These are phyloP conservation scores for Muntiacus reevesi DNA, from an alignment of 2,113 vertebrate genomes.

Conservation along the genomic window DNA sequence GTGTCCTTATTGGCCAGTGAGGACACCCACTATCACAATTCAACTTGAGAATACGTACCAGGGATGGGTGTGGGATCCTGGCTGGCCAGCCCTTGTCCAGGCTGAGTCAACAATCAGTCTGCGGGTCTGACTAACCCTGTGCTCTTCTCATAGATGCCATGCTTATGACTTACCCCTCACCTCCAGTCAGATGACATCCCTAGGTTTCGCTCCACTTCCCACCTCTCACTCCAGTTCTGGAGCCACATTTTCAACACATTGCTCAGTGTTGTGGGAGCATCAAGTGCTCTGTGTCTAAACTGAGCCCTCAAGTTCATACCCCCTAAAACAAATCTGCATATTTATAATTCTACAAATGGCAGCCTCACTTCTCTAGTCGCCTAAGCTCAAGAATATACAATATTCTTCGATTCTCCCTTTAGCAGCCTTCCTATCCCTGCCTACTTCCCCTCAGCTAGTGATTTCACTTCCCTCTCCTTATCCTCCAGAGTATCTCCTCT, in stretches of 20 bases:
- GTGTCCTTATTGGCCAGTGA: slow-evolving; percentile 35
- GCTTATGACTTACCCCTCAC: background rate
- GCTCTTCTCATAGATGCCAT: background rate
- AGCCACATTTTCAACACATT: background rate
- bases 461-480: background rate
- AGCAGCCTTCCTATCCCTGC: background rate
- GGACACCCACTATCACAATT: slow-evolving; percentile 23
- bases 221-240: background rate
- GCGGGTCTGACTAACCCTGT: background rate
- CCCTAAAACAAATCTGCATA: background rate
- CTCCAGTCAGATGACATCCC: background rate
- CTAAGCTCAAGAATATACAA: background rate
- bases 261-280: background rate
- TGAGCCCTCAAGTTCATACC: background rate
- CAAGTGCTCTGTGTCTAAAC: background rate
- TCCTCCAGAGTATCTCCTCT: background rate
- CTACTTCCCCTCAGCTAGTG: background rate
- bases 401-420: background rate
- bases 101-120: slow-evolving; percentile 32
- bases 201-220: background rate
- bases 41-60: background rate
- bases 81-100: slow-evolving; percentile 33
- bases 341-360: background rate
- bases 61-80: background rate
- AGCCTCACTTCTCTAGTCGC: background rate